A percentile compares a stretch with the other conserved stretches of the same genome.
phyloP scores from a whole-genome alignment of 2,888 invertebrate genomes.

The Onthophagus sagittarius region DNA sequence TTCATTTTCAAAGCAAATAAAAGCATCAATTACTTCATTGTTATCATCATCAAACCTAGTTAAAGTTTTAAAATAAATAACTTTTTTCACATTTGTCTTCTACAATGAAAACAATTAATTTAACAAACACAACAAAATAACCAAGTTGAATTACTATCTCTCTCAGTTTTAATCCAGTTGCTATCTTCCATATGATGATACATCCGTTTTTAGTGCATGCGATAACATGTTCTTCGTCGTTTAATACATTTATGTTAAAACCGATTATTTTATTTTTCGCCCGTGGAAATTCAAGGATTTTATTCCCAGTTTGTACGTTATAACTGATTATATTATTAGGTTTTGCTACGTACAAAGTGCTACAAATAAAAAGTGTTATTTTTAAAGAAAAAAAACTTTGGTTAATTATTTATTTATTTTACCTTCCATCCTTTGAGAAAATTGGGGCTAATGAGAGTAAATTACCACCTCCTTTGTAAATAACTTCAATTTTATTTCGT shows the following conservation, averaged over 20 bases:
- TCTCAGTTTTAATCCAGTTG: slow-evolving; percentile 50
- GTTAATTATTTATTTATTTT: slow-evolving; percentile 39
- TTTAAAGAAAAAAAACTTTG: not conserved
- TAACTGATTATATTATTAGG: slow-evolving; percentile 59
- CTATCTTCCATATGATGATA: slow-evolving; percentile 56
- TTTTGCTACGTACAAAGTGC: slow-evolving; percentile 59
- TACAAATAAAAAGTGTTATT: slow-evolving; percentile 38
- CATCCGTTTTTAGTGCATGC: slow-evolving; percentile 57
- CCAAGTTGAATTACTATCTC: slow-evolving; percentile 50
- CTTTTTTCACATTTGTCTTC: not conserved
- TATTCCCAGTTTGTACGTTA: slow-evolving; percentile 62
- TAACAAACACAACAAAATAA: not conserved
- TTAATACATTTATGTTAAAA: slow-evolving; percentile 48
- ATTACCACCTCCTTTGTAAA: slow-evolving; percentile 58
- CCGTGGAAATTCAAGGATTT: slow-evolving; percentile 56
- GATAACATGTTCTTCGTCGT: slow-evolving; percentile 48
- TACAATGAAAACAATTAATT: slow-evolving; percentile 11
- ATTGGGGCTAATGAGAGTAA: slow-evolving; percentile 58
- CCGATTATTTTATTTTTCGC: slow-evolving; percentile 52
- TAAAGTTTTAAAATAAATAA: slow-evolving; percentile 10
- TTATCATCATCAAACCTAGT: not conserved
- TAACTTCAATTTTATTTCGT: slow-evolving; percentile 16
- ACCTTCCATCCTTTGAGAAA: slow-evolving; percentile 62
- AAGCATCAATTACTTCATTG: not conserved
- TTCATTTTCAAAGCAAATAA: slow-evolving; percentile 14